Conservation (phyloP, 2,797 vertebrate species). For the Apodemus agrarius region DNA sequence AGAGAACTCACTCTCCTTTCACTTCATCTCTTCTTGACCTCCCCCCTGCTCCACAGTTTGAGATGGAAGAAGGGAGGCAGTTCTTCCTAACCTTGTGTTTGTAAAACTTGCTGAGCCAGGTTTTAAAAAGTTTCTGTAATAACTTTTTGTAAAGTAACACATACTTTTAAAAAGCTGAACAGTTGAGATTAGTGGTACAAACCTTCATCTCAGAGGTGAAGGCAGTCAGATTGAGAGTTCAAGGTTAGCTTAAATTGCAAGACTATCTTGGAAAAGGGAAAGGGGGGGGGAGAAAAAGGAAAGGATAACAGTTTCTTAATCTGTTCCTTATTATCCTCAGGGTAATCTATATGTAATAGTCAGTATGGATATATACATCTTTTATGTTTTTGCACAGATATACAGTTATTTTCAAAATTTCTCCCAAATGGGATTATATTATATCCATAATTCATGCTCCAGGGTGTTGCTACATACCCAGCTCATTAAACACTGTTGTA, state of each 20-base stretch:
- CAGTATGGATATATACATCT: not conserved
- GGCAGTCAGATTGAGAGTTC: not conserved
- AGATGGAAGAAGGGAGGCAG: not conserved
- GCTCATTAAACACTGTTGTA: not conserved
- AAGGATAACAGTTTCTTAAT: not conserved
- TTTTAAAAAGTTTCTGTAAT: conserved; percentile 51
- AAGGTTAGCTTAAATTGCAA: not conserved
- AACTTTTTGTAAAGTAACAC: conserved; percentile 23
- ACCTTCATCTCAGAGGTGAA: not conserved
- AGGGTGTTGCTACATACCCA: not conserved
- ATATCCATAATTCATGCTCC: not conserved
- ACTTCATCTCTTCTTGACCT: not conserved
- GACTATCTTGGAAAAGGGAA: not conserved
- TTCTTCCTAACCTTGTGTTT: not conserved
- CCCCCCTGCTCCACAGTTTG: not conserved
- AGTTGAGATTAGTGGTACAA: not conserved
- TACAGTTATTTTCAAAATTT: not conserved
- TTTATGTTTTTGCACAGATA: conserved; percentile 61
- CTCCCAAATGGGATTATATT: conserved; percentile 20
- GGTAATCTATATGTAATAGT: conserved; percentile 6
- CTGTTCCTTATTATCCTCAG: conserved; percentile 16
- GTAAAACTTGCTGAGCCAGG: conserved; percentile 23
- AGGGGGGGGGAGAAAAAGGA: not conserved
- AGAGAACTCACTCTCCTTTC: not conserved
- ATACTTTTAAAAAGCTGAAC: conserved; percentile 37